These are phyloP conservation scores for Urocitellus parryii DNA, from an alignment of 2,113 vertebrate species.

Conservation along the genomic window DNA sequence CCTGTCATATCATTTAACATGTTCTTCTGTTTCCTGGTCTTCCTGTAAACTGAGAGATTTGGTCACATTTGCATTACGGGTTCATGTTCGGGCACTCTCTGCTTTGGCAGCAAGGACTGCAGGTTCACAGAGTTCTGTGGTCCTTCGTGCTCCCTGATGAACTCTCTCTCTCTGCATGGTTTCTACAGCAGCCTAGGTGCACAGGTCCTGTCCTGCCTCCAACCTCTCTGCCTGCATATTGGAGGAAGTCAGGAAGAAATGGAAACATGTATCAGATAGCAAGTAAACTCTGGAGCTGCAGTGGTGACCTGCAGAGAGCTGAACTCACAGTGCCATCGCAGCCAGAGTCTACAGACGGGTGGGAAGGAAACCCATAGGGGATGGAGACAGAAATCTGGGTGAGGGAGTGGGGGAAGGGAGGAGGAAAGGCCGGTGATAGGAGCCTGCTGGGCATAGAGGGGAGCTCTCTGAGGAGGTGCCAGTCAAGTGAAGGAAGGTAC, in stretches of 20 bases:
- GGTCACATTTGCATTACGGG: not conserved
- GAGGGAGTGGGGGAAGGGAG: not conserved
- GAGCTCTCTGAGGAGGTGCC: not conserved
- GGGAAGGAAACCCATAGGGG: not conserved
- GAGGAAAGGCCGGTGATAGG: not conserved
- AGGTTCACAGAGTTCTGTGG: not conserved
- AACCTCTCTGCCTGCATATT: not conserved
- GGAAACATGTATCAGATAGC: not conserved
- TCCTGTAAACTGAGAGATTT: not conserved
- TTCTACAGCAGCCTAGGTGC: not conserved
- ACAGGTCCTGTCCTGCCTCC: not conserved
- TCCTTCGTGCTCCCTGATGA: no score
- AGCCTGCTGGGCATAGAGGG: not conserved
- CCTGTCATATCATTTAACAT: not conserved
- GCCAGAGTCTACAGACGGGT: not conserved
- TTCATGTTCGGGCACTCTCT: not conserved
- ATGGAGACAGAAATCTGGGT: not conserved
- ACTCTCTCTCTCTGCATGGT: not conserved
- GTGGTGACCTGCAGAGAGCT: not conserved
- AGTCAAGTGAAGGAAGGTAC: not conserved
- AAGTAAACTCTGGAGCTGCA: not conserved
- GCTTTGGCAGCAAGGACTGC: not conserved
- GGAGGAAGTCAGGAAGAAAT: not conserved
- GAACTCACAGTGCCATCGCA: not conserved
- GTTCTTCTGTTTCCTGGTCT: not conserved